Conservation (phyloP, 2,797 vertebrate genomes). For the Silurus aristotelis region DNA sequence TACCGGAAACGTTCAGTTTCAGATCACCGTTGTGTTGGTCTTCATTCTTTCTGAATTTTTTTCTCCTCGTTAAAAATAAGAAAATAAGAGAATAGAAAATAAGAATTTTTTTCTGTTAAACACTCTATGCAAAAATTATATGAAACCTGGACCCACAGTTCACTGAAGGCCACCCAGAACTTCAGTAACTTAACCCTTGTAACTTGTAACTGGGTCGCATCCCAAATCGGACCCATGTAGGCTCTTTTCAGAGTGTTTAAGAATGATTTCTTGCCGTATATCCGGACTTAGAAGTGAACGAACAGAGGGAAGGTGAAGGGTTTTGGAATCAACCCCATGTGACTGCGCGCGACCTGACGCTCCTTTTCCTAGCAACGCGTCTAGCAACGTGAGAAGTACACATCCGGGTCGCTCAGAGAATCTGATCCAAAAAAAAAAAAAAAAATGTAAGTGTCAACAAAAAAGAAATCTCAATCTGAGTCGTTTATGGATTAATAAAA, state of each 20-base stretch:
- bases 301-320: not conserved
- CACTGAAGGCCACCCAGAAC: too few species aligned
- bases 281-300: not conserved
- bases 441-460: too few species aligned
- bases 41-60: not conserved
- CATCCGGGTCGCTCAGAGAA: conserved; percentile 9
- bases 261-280: not conserved
- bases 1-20: not conserved
- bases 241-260: not conserved
- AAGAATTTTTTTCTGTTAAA: too few species aligned
- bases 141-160: not conserved
- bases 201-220: not conserved
- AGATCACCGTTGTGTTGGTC: not conserved
- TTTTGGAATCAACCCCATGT: not conserved
- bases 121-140: too few species aligned
- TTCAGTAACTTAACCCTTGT: not conserved
- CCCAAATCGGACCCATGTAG: not conserved
- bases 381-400: conserved; percentile 29
- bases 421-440: not conserved
- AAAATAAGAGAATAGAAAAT: not conserved
- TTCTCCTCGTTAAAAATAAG: too few species aligned
- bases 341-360: not conserved
- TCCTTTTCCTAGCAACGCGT: conserved; percentile 27
- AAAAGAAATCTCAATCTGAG: too few species aligned
- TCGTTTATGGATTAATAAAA: too few species aligned